Conservation (phyloP, 2,113 vertebrate species). For the Furnarius figulus region DNA sequence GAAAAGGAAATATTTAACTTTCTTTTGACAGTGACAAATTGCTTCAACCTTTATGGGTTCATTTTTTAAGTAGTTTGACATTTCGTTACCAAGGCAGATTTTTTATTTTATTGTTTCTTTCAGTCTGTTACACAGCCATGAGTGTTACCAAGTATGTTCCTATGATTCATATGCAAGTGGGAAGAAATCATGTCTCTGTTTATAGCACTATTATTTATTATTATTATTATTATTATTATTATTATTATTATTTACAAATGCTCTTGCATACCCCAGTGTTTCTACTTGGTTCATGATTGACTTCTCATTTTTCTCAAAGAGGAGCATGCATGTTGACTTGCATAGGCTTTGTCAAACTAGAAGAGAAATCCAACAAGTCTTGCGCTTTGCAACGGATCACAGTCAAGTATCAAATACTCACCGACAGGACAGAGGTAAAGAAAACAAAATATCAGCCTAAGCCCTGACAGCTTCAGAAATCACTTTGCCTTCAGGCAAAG, state of each 20-base stretch:
- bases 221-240: neutral
- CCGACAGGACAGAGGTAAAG: neutral
- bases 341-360: neutral
- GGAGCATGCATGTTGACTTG: neutral
- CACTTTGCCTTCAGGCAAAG: neutral
- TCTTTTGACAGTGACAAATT: constrained; percentile 34
- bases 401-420: neutral
- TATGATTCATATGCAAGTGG: constrained; percentile 18
- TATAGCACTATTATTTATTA: neutral
- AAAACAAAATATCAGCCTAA: neutral
- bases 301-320: neutral
- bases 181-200: constrained; percentile 11
- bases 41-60: neutral
- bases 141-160: neutral
- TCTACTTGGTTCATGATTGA: neutral
- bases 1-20: constrained; percentile 24
- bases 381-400: neutral
- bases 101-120: constrained; percentile 15
- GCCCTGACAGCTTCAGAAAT: neutral
- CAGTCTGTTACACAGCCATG: neutral
- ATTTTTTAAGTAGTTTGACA: constrained; percentile 1
- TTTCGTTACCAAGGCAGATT: neutral
- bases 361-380: neutral
- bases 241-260: neutral
- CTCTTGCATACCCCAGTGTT: neutral